Evolutionary conservation across 2,113 vertebrate species (phyloP).

Genomic region (Tretioscincus oriximinensis): DNA sequence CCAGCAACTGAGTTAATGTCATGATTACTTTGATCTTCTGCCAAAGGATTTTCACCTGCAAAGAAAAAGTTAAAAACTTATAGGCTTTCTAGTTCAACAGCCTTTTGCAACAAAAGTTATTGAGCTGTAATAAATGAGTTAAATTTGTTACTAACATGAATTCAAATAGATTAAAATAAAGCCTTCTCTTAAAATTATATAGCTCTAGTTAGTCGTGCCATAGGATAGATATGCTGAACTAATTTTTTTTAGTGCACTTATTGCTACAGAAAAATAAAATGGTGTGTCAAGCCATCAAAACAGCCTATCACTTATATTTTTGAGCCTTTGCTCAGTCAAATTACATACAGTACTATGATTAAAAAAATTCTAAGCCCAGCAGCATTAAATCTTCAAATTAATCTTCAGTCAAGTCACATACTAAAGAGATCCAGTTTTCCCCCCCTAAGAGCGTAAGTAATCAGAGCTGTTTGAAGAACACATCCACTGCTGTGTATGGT

Average conservation of each 20-base stretch:
- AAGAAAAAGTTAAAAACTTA: conserved; percentile 59
- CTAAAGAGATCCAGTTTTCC: background rate
- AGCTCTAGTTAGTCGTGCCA: conserved; percentile 47
- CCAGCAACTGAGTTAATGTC: conserved; percentile 98
- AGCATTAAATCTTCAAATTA: conserved; percentile 8
- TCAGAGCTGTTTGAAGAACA: conserved; percentile 32
- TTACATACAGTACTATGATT: background rate
- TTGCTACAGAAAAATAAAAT: background rate
- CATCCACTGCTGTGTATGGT: background rate
- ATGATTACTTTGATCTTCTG: conserved; percentile 94
- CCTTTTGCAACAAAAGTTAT: conserved; percentile 54
- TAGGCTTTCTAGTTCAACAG: conserved; percentile 32
- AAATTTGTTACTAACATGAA: conserved; percentile 71
- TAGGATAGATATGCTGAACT: background rate
- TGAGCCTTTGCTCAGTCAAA: background rate
- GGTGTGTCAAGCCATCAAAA: no score
- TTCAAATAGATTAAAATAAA: conserved; percentile 59
- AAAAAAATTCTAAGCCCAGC: background rate
- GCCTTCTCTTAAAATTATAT: conserved; percentile 50
- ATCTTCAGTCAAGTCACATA: conserved; percentile 18
- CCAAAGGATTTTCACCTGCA: conserved; percentile 94
- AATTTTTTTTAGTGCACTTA: conserved; percentile 1
- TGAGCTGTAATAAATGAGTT: conserved; percentile 62
- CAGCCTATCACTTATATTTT: no score
- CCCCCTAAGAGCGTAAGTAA: conserved; percentile 10